Base-by-base conservation (phyloP, 2,797 vertebrate genomes). In the Pseudochaenichthys georgianus region DNA sequence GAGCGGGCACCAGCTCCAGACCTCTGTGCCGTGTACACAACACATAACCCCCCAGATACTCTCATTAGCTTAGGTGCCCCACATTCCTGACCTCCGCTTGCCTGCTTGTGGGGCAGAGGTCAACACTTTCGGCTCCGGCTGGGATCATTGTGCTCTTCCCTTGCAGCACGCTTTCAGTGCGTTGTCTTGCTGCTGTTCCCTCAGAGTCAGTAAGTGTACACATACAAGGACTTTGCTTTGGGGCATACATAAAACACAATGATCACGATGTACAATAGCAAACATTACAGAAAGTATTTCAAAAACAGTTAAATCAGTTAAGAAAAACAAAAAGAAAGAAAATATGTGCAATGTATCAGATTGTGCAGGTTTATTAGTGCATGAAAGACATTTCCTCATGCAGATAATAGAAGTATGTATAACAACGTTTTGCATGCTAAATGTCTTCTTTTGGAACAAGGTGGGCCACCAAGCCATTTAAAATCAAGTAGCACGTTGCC, bases 51-150 rank as follows among this genome's bases (percentile, higher is more conserved):
- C 65, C 72, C 61, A 77, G 75, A 88, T 87, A 74, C 81, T 81
- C 82, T 31, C 75, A 83, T 93, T 90, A 88, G 87, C 85, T 65
- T 19, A 75, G 78, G 78, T 70, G 84, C 77, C 77, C 85, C 77
- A 88, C 90, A 90, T 92, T 93, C 90, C 82, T 91, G 87, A 90
- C 85, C 80, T 78, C 73, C 9, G n/a, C 52, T 77, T 34, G 48
- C 72, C 64, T 77, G 78, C 77, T 79, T 10, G 69, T 48, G 87
- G 89, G 80, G 38, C 84, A 91, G 81, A 84, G 90, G 89, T 89
- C 91, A 90, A 41, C 61, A 23, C 47, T 10, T 21, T 21, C 8
- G 28, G 57, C 74, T 70, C 64, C 17, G 0, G 55, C 70, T 55
- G 46, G 66, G 52, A 43, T 52, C 55, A 67, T 67, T 66, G 59